These are phyloP conservation scores for Drosophila carrolli DNA, from an alignment of 1,140 invertebrate species.

Conservation along the genomic window DNA sequence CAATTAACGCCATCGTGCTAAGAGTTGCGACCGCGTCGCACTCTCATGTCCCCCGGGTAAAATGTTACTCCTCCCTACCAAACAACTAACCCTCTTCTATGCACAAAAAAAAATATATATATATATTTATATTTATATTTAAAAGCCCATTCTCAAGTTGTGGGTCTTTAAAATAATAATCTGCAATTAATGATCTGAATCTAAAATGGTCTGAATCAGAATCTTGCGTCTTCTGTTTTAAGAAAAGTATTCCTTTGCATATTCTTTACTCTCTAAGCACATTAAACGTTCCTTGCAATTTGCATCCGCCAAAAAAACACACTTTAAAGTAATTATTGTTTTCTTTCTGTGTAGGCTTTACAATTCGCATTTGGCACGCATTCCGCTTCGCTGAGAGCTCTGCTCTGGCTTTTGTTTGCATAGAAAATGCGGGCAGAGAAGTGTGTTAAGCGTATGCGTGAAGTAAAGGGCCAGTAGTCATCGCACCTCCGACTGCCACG, in stretches of 20 bases:
- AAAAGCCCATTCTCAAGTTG: not conserved
- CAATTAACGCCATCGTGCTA: constrained; percentile 74
- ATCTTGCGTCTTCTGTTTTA: too few relatives aligned
- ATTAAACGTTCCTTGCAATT: too few relatives aligned
- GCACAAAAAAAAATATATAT: not conserved
- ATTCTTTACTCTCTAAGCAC: too few relatives aligned
- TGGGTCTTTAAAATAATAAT: too few relatives aligned
- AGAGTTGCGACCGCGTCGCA: constrained; percentile 57
- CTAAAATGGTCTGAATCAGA: too few relatives aligned
- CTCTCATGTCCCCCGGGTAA: not conserved
- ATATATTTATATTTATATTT: not conserved
- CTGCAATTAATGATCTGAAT: too few relatives aligned
- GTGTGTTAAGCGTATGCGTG: constrained; percentile 73
- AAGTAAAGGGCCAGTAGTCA: constrained; percentile 12
- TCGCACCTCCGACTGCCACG: constrained; percentile 2
- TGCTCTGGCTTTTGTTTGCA: constrained; percentile 24
- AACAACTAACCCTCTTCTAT: not conserved
- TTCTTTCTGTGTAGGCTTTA: constrained; percentile 5
- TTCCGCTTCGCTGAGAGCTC: constrained; percentile 25
- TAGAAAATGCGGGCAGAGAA: constrained; percentile 69
- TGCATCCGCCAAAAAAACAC: too few relatives aligned
- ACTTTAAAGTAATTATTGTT: not conserved
- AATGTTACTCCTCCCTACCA: not conserved
- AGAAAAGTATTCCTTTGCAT: too few relatives aligned
- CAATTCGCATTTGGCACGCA: constrained; percentile 65